These are phyloP conservation scores for Stenoptilia bipunctidactyla DNA, from an alignment of 2,888 invertebrate species.

Conservation along the genomic window DNA sequence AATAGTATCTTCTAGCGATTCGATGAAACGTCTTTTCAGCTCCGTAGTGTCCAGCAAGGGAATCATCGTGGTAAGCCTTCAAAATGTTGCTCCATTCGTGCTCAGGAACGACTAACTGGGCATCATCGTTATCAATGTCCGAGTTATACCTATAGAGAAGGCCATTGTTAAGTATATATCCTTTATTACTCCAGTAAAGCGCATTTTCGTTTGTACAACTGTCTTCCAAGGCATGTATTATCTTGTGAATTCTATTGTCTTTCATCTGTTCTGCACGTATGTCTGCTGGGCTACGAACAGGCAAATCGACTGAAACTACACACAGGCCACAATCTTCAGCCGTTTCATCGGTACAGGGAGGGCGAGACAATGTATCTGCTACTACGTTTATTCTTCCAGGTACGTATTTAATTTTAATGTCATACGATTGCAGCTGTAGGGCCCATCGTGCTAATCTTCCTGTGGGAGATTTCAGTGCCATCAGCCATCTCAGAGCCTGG, in stretches of 20 bases:
- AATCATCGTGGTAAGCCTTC: neutral
- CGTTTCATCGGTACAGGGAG: neutral
- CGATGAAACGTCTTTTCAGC: neutral
- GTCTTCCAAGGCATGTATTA: slow-evolving; percentile 4
- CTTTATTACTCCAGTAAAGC: slow-evolving; percentile 2
- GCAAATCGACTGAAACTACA: neutral
- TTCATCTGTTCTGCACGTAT: slow-evolving; percentile 1
- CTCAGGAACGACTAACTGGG: neutral
- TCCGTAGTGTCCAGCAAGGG: slow-evolving; percentile 2
- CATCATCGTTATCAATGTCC: neutral
- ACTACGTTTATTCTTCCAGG: slow-evolving; percentile 10
- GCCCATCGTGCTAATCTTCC: slow-evolving; percentile 13
- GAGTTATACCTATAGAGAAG: neutral
- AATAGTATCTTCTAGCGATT: neutral
- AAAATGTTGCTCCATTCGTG: slow-evolving; percentile 1
- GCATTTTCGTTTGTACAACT: neutral
- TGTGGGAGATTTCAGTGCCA: slow-evolving; percentile 6
- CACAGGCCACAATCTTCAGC: neutral
- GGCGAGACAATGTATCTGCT: slow-evolving; percentile 7
- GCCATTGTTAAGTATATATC: slow-evolving; percentile 2
- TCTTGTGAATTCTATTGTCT: neutral
- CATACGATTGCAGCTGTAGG: slow-evolving; percentile 7
- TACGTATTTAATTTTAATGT: slow-evolving; percentile 6
- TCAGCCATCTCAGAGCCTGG: slow-evolving; percentile 6
- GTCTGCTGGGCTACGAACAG: neutral